Base-by-base conservation (phyloP, 2,888 invertebrate genomes). In the Fissipunctia ypsillon region DNA sequence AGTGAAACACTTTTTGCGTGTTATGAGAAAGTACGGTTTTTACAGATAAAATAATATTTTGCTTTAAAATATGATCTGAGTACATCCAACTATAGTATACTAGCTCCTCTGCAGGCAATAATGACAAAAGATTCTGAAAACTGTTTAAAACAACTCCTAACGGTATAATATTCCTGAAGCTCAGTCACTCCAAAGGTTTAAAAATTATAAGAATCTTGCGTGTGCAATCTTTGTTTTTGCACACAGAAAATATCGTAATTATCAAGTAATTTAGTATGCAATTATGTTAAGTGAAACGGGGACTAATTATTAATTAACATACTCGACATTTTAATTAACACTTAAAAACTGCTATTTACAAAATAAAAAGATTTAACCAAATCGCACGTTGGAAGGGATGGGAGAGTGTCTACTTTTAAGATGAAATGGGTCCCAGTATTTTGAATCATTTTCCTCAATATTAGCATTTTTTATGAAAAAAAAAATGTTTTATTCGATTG, bases 301-400 rank as follows among this genome's bases (percentile, higher is more conserved):
- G 71, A 84, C 54, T 59, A n/a, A n/a, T n/a, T n/a, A n/a, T n/a
- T 76, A 43, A 76, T 84, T 84, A 69, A 6, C 69, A 81, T 72
- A 67, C 70, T 65, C 10, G 52, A 56, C 61, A 59, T 52, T 63
- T 48, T 65, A 65, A 84, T 66, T 12, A 73, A 50, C 41, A 57
- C n/a, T 35, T 38, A 50, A 43, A 78, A 69, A 75, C 31, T 48
- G 75, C 50, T 12, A 45, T 79, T 59, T 16, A 63, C 22, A 14
- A n/a, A 43, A 66, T 59, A 31, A 19, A 77, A 69, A 70, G 14
- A 66, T 59, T 28, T 50, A 83, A 61, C 61, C 80, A 72, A 41
- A 72, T 52, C 19, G 43, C 25, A 45, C n/a, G 2, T 7, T 31
- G 5, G 12, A 35, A 35, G 28, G 7, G 16, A 6, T 31, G 0